A percentile compares a stretch with the other conserved stretches of the same genome.
phyloP scores from a whole-genome alignment of 2,888 invertebrate genomes.

The Branchellion lobata region DNA sequence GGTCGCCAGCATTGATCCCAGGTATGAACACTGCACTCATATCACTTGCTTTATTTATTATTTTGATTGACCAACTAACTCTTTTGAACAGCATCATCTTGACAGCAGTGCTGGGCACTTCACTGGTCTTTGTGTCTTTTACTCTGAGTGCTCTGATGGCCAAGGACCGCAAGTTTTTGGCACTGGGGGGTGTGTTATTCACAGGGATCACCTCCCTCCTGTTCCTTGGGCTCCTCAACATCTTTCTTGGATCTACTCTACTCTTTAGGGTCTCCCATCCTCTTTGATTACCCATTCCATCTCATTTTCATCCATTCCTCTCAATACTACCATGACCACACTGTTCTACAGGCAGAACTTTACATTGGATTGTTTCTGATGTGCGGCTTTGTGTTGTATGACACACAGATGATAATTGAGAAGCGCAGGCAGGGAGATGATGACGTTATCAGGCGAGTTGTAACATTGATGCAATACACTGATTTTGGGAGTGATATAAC shows the following conservation, averaged over 20 bases:
- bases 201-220: constrained; percentile 78
- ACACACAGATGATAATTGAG: constrained; percentile 94
- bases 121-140: constrained; percentile 87
- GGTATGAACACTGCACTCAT: constrained; percentile 42
- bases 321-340: too few species aligned
- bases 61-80: background rate
- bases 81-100: constrained; percentile 72
- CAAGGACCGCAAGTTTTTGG: constrained; percentile 79
- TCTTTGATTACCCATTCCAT: background rate
- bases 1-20: constrained; percentile 50
- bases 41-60: background rate
- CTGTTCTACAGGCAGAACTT: constrained; percentile 72
- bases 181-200: constrained; percentile 83
- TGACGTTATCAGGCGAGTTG: constrained; percentile 75
- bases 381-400: constrained; percentile 92
- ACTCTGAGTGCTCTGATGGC: constrained; percentile 83
- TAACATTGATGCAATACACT: too few species aligned
- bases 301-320: too few species aligned
- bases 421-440: constrained; percentile 84
- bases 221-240: constrained; percentile 73
- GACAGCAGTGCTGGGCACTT: constrained; percentile 80
- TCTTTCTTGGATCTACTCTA: constrained; percentile 80
- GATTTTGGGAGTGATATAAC: background rate
- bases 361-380: constrained; percentile 85
- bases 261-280: constrained; percentile 70